phyloP scores from a whole-genome alignment of 64 coral and sea anemone genomes.

The Cladopsammia gracilis region DNA sequence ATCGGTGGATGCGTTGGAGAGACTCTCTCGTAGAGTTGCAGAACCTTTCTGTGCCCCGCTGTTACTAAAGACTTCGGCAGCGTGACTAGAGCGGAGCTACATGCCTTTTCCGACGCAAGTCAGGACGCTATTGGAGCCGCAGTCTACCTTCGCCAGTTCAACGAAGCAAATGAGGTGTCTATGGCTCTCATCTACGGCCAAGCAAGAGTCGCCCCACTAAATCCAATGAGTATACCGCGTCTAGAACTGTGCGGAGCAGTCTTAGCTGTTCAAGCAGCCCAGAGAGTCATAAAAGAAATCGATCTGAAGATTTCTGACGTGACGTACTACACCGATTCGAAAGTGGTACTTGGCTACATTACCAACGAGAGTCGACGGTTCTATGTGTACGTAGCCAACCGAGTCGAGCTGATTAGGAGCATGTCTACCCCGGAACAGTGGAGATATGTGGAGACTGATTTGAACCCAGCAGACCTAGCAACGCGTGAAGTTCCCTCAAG shows the following conservation, averaged over 20 bases:
- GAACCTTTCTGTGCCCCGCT: conserved; percentile 30
- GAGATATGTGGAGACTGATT: conserved; percentile 35
- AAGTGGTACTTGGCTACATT: conserved; percentile 53
- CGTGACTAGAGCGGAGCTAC: background rate
- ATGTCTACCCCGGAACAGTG: conserved; percentile 36
- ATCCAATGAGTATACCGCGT: conserved; percentile 2
- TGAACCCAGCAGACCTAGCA: conserved; percentile 61
- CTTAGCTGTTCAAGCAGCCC: conserved; percentile 16
- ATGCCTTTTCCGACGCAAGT: conserved; percentile 31
- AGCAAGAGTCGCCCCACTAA: background rate
- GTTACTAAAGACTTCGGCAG: conserved; percentile 26
- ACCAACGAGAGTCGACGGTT: conserved; percentile 9
- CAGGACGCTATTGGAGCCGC: conserved; percentile 35
- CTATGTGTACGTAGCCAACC: conserved; percentile 56
- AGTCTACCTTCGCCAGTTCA: background rate
- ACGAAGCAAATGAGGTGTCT: conserved; percentile 5
- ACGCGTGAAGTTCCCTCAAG: background rate
- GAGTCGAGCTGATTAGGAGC: conserved; percentile 16
- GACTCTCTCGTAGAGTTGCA: conserved; percentile 40
- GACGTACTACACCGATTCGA: conserved; percentile 48
- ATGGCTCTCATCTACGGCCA: conserved; percentile 5
- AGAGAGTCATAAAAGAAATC: conserved; percentile 16
- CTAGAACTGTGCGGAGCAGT: conserved; percentile 56
- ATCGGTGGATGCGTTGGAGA: conserved; percentile 43
- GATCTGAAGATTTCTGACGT: conserved; percentile 39